Evolutionary conservation across 2,888 invertebrate genomes (phyloP).

Genomic region (Caenorhabditis sp.): DNA sequence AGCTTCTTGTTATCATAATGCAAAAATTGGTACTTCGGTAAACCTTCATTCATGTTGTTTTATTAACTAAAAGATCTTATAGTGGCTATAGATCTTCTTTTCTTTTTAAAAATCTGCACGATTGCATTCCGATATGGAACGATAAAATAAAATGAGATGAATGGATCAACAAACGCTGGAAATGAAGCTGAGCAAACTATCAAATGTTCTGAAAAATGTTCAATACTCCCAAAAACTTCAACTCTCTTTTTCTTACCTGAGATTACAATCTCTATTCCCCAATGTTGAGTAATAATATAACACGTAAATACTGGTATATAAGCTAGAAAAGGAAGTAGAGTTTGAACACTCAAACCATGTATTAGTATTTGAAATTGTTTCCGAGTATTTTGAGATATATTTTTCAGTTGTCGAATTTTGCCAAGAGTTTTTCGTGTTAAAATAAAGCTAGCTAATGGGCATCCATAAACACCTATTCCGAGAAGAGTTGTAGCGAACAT

Average conservation of each 20-base stretch:
- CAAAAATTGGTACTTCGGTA: no score
- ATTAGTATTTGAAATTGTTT: not conserved
- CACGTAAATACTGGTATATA: slow-evolving; percentile 33
- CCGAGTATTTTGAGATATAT: not conserved
- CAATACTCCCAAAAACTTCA: no score
- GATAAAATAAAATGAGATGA: slow-evolving; percentile 34
- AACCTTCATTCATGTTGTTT: no score
- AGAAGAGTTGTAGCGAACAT: not conserved
- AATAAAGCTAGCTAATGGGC: not conserved
- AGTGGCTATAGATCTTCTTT: not conserved
- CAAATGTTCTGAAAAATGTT: slow-evolving; percentile 18
- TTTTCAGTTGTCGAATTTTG: not conserved
- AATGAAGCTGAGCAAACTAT: slow-evolving; percentile 21
- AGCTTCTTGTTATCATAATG: no score
- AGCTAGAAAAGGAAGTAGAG: slow-evolving; percentile 26
- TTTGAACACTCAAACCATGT: slow-evolving; percentile 27
- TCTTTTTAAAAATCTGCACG: not conserved
- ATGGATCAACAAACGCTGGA: slow-evolving; percentile 34
- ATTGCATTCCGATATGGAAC: slow-evolving; percentile 11
- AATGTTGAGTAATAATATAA: slow-evolving; percentile 24
- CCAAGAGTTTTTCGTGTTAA: not conserved
- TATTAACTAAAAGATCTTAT: not conserved
- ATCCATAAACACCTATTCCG: not conserved
- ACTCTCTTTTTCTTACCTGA: not conserved
- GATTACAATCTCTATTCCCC: slow-evolving; percentile 17